phyloP scores from a whole-genome alignment of 2,888 invertebrate genomes.

The Choristoneura rosaceana region DNA sequence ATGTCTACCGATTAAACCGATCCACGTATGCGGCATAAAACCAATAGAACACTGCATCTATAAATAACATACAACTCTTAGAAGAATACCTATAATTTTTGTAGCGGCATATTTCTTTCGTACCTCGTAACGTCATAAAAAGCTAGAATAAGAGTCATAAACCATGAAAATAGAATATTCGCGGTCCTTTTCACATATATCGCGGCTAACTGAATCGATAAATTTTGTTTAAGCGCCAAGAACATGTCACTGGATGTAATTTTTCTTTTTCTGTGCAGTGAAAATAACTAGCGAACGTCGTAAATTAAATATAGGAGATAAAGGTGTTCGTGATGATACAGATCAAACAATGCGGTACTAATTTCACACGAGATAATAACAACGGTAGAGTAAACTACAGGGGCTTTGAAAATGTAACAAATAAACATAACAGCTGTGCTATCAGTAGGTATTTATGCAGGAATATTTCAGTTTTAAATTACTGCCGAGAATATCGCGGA shows the following conservation, averaged over 20 bases:
- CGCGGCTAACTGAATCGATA: slow-evolving; percentile 47
- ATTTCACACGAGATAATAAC: slow-evolving; percentile 23
- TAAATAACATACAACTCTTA: slow-evolving; percentile 27
- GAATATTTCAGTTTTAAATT: too few relatives aligned
- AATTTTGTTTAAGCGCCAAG: slow-evolving; percentile 56
- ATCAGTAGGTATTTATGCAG: not conserved
- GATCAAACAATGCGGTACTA: slow-evolving; percentile 33
- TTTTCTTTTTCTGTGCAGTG: slow-evolving; percentile 29
- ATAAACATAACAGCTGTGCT: slow-evolving; percentile 19
- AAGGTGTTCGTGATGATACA: slow-evolving; percentile 5
- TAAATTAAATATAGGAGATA: slow-evolving; percentile 26
- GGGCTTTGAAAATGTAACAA: slow-evolving; percentile 18
- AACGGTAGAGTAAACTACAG: slow-evolving; percentile 14
- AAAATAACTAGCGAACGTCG: slow-evolving; percentile 49
- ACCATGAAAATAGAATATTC: slow-evolving; percentile 36
- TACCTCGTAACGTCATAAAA: slow-evolving; percentile 26
- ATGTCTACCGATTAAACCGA: not conserved
- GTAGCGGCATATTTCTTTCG: slow-evolving; percentile 31
- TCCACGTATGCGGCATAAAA: not conserved
- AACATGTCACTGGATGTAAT: slow-evolving; percentile 50
- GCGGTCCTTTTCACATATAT: slow-evolving; percentile 21
- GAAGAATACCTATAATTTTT: slow-evolving; percentile 25
- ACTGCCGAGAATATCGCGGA: not conserved
- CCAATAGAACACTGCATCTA: slow-evolving; percentile 27
- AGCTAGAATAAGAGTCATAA: slow-evolving; percentile 22